phyloP scores from a whole-genome alignment of 1,140 invertebrate genomes.

The Manduca sexta region DNA sequence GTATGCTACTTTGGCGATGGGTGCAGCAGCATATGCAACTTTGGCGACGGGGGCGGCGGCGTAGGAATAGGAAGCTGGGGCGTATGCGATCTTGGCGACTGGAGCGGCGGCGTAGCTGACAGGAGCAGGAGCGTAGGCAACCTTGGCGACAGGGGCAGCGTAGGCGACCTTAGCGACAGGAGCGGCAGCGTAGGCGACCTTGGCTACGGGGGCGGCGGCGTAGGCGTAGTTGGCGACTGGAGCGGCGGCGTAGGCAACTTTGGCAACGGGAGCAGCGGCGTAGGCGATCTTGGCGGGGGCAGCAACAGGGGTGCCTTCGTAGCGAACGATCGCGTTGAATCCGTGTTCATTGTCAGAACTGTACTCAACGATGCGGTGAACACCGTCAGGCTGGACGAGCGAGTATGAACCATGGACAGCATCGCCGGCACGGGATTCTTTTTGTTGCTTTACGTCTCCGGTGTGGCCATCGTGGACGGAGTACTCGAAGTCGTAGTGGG shows the following conservation, averaged over 20 bases:
- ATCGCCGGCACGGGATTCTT: constrained; percentile 70
- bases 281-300: constrained; percentile 23
- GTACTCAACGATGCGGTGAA: constrained; percentile 78
- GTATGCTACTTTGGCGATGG: constrained; percentile 32
- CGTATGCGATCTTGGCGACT: constrained; percentile 29
- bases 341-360: constrained; percentile 41
- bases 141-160: too few species aligned
- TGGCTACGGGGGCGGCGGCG: constrained; percentile 19
- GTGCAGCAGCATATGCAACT: constrained; percentile 26
- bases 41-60: constrained; percentile 14
- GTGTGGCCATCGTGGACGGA: constrained; percentile 59
- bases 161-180: too few species aligned
- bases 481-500: constrained; percentile 66
- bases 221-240: constrained; percentile 36
- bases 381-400: constrained; percentile 69
- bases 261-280: constrained; percentile 14
- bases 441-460: constrained; percentile 55
- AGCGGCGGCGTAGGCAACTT: constrained; percentile 20
- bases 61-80: constrained; percentile 15
- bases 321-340: constrained; percentile 32
- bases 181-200: constrained; percentile 24
- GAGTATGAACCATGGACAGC: constrained; percentile 76
- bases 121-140: too few species aligned
- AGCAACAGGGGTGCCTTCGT: constrained; percentile 21
- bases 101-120: constrained; percentile 27